phyloP scores from a whole-genome alignment of 2,888 invertebrate genomes.

The Limnephilus marmoratus region DNA sequence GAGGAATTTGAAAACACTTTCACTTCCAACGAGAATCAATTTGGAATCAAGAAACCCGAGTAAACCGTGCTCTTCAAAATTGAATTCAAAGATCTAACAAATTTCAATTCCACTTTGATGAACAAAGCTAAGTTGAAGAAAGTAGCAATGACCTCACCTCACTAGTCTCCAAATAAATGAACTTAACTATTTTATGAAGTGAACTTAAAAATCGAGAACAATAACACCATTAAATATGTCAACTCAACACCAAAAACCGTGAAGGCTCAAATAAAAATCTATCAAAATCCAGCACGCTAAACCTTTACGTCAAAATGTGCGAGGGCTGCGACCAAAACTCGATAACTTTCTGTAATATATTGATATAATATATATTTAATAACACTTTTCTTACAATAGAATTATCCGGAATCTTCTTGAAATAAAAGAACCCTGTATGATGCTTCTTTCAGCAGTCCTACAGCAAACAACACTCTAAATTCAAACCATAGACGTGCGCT shows the following conservation, averaged over 20 bases:
- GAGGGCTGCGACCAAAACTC: too few species aligned
- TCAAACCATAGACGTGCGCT: too few species aligned
- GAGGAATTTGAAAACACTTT: not conserved
- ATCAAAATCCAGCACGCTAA: not conserved
- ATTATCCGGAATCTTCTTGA: too few species aligned
- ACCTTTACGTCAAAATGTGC: too few species aligned
- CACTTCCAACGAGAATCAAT: not conserved
- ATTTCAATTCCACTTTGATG: not conserved
- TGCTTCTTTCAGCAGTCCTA: too few species aligned
- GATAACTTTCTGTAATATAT: too few species aligned
- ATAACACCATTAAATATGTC: not conserved
- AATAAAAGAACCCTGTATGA: too few species aligned
- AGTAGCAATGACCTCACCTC: too few species aligned
- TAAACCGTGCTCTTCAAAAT: not conserved
- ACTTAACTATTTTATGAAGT: not conserved
- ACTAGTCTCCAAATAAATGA: not conserved
- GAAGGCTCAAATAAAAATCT: not conserved
- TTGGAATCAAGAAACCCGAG: not conserved
- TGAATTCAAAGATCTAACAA: not conserved
- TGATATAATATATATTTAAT: too few species aligned
- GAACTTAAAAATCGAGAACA: not conserved
- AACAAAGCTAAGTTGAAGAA: too few species aligned
- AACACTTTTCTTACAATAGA: too few species aligned
- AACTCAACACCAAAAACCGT: not conserved
- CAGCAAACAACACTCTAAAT: too few species aligned